phyloP scores from a whole-genome alignment of 2,113 vertebrate genomes.

The Lasiurus cinereus region DNA sequence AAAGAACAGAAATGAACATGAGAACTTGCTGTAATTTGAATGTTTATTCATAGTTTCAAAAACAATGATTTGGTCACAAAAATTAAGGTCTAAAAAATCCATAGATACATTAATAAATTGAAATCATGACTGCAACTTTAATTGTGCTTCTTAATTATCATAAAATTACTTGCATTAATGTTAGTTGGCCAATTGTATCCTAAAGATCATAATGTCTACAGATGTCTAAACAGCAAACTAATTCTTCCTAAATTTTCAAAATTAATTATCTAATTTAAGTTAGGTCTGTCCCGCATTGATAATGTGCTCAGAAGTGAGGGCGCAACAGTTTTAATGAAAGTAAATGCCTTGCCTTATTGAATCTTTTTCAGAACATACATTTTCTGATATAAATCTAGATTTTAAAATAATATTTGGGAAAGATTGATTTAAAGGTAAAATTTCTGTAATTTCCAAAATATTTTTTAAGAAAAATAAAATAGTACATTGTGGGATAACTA shows the following conservation, averaged over 20 bases:
- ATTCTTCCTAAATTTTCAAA: neutral
- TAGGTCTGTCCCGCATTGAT: neutral
- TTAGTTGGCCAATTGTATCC: neutral
- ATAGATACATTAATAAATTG: neutral
- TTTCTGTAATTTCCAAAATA: neutral
- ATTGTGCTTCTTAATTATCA: neutral
- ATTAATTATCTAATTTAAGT: neutral
- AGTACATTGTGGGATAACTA: neutral
- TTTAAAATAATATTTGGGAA: neutral
- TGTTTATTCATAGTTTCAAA: neutral
- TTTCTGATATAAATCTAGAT: neutral
- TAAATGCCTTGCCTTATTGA: neutral
- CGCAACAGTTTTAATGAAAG: neutral
- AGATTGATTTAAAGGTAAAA: neutral
- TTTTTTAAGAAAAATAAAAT: neutral
- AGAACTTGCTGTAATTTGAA: neutral
- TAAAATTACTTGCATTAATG: constrained; percentile 14
- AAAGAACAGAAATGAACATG: neutral
- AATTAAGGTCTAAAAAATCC: neutral
- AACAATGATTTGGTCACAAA: neutral
- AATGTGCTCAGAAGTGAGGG: neutral
- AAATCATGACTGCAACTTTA: neutral
- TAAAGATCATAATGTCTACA: neutral
- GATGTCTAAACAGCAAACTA: neutral
- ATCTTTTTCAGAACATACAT: neutral